Base-by-base conservation (phyloP, 2,113 vertebrate species). In the Patagioenas fasciata region DNA sequence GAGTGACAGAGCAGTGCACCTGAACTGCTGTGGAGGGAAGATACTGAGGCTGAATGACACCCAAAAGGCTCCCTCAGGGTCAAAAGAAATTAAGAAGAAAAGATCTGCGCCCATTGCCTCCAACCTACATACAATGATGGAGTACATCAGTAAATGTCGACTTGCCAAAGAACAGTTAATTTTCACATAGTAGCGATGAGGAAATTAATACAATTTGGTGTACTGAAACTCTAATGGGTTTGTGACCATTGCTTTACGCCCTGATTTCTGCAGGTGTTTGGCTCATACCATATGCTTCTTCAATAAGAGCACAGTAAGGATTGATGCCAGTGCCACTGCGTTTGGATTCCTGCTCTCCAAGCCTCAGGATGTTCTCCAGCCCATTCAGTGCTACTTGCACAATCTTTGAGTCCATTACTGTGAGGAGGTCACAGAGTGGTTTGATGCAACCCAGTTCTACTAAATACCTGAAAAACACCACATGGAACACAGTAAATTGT, bases 351-450 rank as follows among this genome's bases (percentile, higher is more conserved):
- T 99, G 98, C 80, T 99, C 99, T 74, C 99, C 99, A 81, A 99
- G 98, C 93, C 99, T 98, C 96, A 99, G 97, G 96, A 99, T 99
- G 95, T 99, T 99, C 97, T 99, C 99, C 67, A 99, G 97, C 65
- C 99, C 99, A 67, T 99, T 99, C 78, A 99, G 97, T 28, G 99
- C 99, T 96, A 99, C 99, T 88, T 99, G 99, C 91, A 99, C 99
- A 58, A 99, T 99, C 98, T 99, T 99, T 79, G 99, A 99, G 96
- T 99, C 99, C 99, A 99, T 99, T 71, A 99, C 98, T 11, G 99
- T 99, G 83, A 99, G 99, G 62, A 99, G 98, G 97, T 99, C 99
- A 58, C 99, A 99, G 64, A 99, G 98, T 11, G 99, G 99, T 97
- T 99, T 99, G 97, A 99, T 99, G 94, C 99, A 99, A 72, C 99